Evolutionary conservation across 2,888 invertebrate genomes (phyloP), one percentile per base, ranked within the genome.

Genomic region (Acleris cristana): DNA sequence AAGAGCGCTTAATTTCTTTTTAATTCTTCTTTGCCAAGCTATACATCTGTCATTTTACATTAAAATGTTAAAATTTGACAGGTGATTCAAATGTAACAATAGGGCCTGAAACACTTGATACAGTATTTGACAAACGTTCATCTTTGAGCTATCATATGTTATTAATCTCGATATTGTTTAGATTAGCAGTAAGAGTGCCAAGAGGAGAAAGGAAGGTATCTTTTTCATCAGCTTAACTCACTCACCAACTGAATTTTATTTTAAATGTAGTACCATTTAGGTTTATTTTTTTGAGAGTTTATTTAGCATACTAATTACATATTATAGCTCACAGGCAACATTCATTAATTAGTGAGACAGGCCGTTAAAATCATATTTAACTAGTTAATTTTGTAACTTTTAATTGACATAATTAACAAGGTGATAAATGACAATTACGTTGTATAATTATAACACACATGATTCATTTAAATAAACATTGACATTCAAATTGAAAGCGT

Each of bases 381-480:
- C 69, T 74, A 72, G 72, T 48, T 78, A 79, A 72, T 79, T 78
- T 79, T 81, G 74, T 76, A 73, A 74, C 59, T 71, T 67, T 72
- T 83, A 84, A 85, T 85, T 85, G 84, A 85, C 86, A 79, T 72
- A 81, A 82, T 81, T 83, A 80, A 80, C 74, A 65, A 76, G 75
- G 76, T 72, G 59, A 65, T 65, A 51, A 62, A 56, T 52, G 45
- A 65, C 66, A 62, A 53, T 65, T 53, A 44, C 71, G 70, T 70
- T 64, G 69, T 64, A 71, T 58, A 52, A 58, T 61, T 64, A 34
- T 30, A 48, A 63, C 44, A 54, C 26, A 26, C 26, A 30, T n/a
- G 14, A 59, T 55, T 14, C 21, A 57, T 12, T 12, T 40, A 40
- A 40, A 40, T 40, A 40, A 40, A 40, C 40, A 14, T 40, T 40